A percentile compares a stretch with the other conserved stretches of the same genome.
phyloP scores from a whole-genome alignment of 2,113 vertebrate species.

The Orycteropus afer region DNA sequence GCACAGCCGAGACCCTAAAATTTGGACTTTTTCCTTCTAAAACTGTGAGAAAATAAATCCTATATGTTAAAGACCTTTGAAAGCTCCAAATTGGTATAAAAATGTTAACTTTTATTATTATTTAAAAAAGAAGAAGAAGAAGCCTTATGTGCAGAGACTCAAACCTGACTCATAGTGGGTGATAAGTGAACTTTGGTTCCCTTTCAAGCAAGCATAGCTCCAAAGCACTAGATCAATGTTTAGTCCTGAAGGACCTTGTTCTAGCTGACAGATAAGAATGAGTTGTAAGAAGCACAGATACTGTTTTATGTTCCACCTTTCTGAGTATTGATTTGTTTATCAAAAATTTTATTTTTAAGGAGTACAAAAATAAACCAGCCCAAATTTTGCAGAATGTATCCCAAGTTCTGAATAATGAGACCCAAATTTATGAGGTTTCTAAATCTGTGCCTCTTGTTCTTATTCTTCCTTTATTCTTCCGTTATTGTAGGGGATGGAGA shows the following conservation, averaged over 20 bases:
- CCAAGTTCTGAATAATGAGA: constrained; percentile 70
- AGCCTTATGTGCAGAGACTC: background rate
- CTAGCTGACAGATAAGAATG: constrained; percentile 57
- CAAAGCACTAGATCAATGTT: background rate
- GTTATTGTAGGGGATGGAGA: background rate
- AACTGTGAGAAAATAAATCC: background rate
- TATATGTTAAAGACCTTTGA: background rate
- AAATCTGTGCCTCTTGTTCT: background rate
- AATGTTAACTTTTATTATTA: no score
- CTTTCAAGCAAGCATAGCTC: background rate
- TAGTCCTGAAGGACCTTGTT: constrained; percentile 44
- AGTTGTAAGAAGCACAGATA: constrained; percentile 44
- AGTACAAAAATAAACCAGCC: constrained; percentile 73
- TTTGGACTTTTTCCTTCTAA: background rate
- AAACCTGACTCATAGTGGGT: background rate
- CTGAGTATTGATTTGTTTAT: constrained; percentile 74
- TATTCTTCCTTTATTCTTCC: background rate
- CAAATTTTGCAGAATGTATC: constrained; percentile 35
- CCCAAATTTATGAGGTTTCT: constrained; percentile 62
- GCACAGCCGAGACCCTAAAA: background rate
- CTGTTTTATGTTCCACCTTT: constrained; percentile 61
- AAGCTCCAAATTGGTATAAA: background rate
- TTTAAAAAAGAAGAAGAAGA: background rate
- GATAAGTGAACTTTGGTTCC: background rate
- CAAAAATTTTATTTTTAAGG: constrained; percentile 71